Percentiles rank a stretch among this genome's conserved stretches.
Conservation (phyloP, 2,888 invertebrate species). For the Leucoptera coffeella region DNA sequence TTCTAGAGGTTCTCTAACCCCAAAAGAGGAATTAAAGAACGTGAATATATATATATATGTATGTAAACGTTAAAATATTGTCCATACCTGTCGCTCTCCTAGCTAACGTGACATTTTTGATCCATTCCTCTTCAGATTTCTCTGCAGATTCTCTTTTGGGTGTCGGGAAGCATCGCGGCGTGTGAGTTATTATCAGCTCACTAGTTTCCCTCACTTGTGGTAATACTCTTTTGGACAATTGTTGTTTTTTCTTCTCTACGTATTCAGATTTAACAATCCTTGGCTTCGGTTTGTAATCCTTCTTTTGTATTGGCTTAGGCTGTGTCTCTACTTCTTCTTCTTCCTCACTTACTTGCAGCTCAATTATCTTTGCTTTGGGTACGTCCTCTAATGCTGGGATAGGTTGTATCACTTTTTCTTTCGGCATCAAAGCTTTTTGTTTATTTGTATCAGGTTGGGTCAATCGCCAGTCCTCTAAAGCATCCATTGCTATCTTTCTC, state of each 20-base stretch:
- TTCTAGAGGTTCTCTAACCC: too few species aligned
- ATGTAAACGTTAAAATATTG: not conserved
- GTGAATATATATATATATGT: too few species aligned
- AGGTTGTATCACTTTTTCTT: too few species aligned
- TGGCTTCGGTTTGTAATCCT: slow-evolving; percentile 11
- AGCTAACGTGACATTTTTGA: slow-evolving; percentile 70
- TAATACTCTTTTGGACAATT: slow-evolving; percentile 25
- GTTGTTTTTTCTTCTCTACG: slow-evolving; percentile 25
- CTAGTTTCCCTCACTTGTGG: slow-evolving; percentile 53
- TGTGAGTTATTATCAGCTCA: slow-evolving; percentile 62
- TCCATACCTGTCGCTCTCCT: slow-evolving; percentile 48
- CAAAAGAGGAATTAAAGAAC: too few species aligned
- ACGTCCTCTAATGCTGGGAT: slow-evolving; percentile 5
- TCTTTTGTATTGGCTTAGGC: slow-evolving; percentile 10
- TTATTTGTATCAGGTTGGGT: slow-evolving; percentile 9
- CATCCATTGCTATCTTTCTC: slow-evolving; percentile 57
- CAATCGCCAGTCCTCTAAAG: slow-evolving; percentile 60
- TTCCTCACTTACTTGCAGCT: slow-evolving; percentile 10
- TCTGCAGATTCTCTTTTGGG: slow-evolving; percentile 70
- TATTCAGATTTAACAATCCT: slow-evolving; percentile 30
- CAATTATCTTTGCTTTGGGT: slow-evolving; percentile 6
- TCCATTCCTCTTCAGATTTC: slow-evolving; percentile 72
- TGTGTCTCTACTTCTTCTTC: slow-evolving; percentile 6
- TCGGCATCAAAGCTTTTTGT: slow-evolving; percentile 1
- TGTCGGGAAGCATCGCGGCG: slow-evolving; percentile 72